A percentile compares a stretch with the other conserved stretches of the same genome.
Evolutionary conservation across 2,797 vertebrate genomes (phyloP).

Genomic region (Cephalopachus bancanus): DNA sequence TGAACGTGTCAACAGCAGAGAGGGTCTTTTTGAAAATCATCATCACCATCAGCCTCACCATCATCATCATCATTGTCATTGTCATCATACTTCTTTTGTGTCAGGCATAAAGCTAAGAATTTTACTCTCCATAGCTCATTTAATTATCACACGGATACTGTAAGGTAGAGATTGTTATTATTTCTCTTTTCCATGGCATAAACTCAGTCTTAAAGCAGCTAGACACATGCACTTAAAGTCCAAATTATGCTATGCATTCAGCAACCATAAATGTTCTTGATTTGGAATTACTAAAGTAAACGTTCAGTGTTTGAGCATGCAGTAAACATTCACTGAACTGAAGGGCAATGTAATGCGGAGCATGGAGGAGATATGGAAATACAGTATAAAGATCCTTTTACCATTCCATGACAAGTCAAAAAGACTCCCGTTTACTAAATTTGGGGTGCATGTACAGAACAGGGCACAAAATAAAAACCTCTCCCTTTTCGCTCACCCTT

Average conservation of each 20-base stretch:
- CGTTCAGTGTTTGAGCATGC: conserved; percentile 12
- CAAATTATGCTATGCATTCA: conserved; percentile 2
- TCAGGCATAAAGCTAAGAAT: not conserved
- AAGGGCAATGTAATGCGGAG: not conserved
- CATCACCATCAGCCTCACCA: not conserved
- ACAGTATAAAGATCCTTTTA: conserved; percentile 26
- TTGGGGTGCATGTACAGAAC: not conserved
- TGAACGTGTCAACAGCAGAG: not conserved
- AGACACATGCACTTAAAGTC: not conserved
- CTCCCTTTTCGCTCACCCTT: not conserved
- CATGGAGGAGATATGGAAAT: conserved; percentile 2
- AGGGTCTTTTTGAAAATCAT: not conserved
- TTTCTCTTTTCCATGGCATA: not conserved
- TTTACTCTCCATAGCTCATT: conserved; percentile 7
- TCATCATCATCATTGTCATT: not conserved
- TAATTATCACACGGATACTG: conserved; percentile 1
- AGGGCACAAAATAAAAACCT: not conserved
- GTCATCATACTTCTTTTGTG: too few species aligned
- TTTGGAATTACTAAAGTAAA: conserved; percentile 5
- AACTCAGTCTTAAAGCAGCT: not conserved
- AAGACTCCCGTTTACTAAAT: conserved; percentile 39
- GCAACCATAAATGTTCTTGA: not conserved
- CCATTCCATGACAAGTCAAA: not conserved
- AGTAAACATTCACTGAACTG: not conserved
- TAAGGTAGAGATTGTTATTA: not conserved